Conservation (phyloP, 2,888 invertebrate species). For the Drosophila monieri region DNA sequence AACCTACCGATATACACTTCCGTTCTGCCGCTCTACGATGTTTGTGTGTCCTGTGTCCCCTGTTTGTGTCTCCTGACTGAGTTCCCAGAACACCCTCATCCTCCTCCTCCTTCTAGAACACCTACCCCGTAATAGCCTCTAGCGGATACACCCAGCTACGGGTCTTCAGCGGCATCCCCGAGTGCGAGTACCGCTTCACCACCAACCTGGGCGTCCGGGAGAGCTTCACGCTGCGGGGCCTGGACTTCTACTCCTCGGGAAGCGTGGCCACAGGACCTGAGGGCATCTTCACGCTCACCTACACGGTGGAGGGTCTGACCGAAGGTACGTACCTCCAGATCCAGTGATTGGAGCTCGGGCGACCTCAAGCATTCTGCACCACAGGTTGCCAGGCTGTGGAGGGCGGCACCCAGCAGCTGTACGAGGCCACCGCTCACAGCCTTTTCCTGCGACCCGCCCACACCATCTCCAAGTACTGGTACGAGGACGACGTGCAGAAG, state of each 20-base stretch:
- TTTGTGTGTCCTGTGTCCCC: too few species aligned
- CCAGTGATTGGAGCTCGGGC: too few species aligned
- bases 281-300: conserved; percentile 49
- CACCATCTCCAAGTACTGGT: conserved; percentile 54
- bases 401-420: conserved; percentile 51
- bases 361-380: background rate
- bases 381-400: conserved; percentile 63
- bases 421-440: conserved; percentile 66
- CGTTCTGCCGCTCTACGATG: background rate
- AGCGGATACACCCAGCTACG: conserved; percentile 87
- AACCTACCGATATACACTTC: conserved; percentile 30
- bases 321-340: conserved; percentile 52
- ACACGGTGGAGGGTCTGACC: conserved; percentile 46
- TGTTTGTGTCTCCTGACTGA: background rate
- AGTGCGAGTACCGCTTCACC: conserved; percentile 83
- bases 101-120: conserved; percentile 84
- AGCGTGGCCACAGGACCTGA: conserved; percentile 55
- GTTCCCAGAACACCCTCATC: background rate
- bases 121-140: conserved; percentile 87
- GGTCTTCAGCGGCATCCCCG: conserved; percentile 87
- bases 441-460: conserved; percentile 59
- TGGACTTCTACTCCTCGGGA: conserved; percentile 66
- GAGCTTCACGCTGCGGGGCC: conserved; percentile 59
- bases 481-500: conserved; percentile 77
- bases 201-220: conserved; percentile 59